Conservation (phyloP, 64 coral and sea anemone genomes). For the Catalaphyllia jardinei region DNA sequence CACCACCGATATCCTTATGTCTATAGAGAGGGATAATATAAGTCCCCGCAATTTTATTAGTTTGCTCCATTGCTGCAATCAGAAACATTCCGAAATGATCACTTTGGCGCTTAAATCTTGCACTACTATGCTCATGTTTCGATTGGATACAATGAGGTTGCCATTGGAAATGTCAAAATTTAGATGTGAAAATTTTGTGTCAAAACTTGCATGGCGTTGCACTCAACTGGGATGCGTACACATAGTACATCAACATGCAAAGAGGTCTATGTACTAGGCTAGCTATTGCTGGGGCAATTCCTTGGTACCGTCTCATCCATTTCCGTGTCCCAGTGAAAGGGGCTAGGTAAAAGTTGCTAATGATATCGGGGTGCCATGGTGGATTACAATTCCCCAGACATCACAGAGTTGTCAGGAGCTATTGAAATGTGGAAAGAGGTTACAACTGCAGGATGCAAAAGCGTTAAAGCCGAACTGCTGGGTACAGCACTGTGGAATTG, state of each 20-base stretch:
- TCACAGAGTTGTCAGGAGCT: constrained; percentile 47
- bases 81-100: too few species aligned
- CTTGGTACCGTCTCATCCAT: constrained; percentile 4
- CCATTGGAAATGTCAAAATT: too few species aligned
- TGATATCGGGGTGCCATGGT: constrained; percentile 1
- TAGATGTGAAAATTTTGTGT: constrained; percentile 11
- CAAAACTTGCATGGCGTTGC: constrained; percentile 35
- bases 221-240: constrained; percentile 18
- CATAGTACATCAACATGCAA: constrained; percentile 43
- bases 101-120: too few species aligned
- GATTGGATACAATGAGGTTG: too few species aligned
- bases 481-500: too few species aligned
- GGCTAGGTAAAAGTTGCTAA: constrained; percentile 14
- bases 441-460: constrained; percentile 32
- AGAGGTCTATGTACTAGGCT: background rate
- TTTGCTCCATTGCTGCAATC: too few species aligned
- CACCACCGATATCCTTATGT: too few species aligned
- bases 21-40: too few species aligned
- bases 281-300: constrained; percentile 24
- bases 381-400: constrained; percentile 33
- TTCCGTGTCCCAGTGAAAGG: constrained; percentile 54
- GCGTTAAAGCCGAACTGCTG: constrained; percentile 25
- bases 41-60: too few species aligned
- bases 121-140: too few species aligned
- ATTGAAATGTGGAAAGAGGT: constrained; percentile 39